Base-by-base conservation (phyloP, 2,113 vertebrate species). In the Eolophus roseicapilla region DNA sequence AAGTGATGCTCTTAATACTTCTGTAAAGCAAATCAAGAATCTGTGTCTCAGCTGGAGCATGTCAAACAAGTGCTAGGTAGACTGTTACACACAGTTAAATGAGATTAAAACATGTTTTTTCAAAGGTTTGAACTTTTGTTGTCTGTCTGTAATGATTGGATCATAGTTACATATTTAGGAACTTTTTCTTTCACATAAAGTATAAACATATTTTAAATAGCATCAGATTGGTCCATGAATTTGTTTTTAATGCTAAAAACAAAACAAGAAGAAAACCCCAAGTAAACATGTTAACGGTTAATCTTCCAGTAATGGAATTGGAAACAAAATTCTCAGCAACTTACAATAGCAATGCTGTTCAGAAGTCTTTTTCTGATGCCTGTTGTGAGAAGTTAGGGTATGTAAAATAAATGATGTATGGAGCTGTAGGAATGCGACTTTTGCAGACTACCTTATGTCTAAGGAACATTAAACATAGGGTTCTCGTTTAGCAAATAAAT, bases 391-490 rank as follows among this genome's bases (percentile, higher is more conserved):
- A 99, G 99, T 99, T 99, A 99, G 98, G 98, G 98, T 99, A 99
- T 99, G 98, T 99, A 99, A 99, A 99, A 99, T 99, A 99, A 99
- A 99, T 99, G 99, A 99, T 99, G 99, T 99, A 99, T 99, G 98
- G 98, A 99, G 98, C 99, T 99, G 98, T 99, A 99, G 99, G 98
- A 99, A 99, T 98, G 98, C 97, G 98, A 98, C 98, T 98, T 98
- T 98, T 98, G 98, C 98, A 98, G 99, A 98, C 98, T 99, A 99
- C 99, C 99, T 99, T 99, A 98, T 98, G 98, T 99, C 98, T 99
- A 99, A 99, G 99, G 99, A 99, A 99, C 99, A 99, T 99, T 99
- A 99, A 99, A 99, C 99, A 99, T 98, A 99, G 99, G 98, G 99
- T 98, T 99, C 99, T 99, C 98, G 98, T 99, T 99, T 99, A 99